A percentile compares a stretch with the other conserved stretches of the same genome.
Evolutionary conservation across 2,888 invertebrate species (phyloP).

Genomic region (Sminthurinus aureus): DNA sequence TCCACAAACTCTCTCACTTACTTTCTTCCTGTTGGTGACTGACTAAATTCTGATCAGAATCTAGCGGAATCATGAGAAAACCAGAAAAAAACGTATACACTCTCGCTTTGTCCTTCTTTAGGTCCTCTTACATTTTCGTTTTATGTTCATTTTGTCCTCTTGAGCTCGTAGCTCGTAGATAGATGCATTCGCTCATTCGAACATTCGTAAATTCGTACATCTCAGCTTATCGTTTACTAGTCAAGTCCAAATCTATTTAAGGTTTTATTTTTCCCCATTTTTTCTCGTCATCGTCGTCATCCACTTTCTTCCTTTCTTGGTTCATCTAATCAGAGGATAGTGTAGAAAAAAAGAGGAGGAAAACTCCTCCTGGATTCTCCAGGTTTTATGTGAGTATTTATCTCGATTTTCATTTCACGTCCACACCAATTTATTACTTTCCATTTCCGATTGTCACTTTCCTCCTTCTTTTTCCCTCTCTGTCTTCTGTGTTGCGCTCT

Average conservation of each 20-base stretch:
- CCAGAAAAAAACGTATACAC: not conserved
- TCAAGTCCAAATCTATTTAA: constrained; percentile 32
- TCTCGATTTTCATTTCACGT: constrained; percentile 29
- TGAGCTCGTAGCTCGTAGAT: not conserved
- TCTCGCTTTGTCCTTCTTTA: too few species aligned
- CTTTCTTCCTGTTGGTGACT: not conserved
- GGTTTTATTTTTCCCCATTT: constrained; percentile 32
- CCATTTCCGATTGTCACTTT: constrained; percentile 14
- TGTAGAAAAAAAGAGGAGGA: not conserved
- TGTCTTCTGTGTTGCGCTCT: too few species aligned
- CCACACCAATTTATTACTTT: constrained; percentile 21
- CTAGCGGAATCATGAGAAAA: too few species aligned
- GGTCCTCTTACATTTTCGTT: too few species aligned
- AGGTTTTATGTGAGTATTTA: constrained; percentile 25
- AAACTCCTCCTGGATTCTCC: not conserved
- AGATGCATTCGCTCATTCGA: too few species aligned
- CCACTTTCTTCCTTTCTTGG: too few species aligned
- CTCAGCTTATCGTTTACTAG: constrained; percentile 21
- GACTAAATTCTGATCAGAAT: not conserved
- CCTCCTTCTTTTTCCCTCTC: not conserved
- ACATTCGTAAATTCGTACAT: not conserved
- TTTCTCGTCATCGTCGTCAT: constrained; percentile 19
- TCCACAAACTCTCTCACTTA: not conserved
- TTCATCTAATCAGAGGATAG: too few species aligned
- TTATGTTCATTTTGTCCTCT: too few species aligned